phyloP scores from a whole-genome alignment of 2,797 vertebrate genomes.

The Leptoclinus maculatus region DNA sequence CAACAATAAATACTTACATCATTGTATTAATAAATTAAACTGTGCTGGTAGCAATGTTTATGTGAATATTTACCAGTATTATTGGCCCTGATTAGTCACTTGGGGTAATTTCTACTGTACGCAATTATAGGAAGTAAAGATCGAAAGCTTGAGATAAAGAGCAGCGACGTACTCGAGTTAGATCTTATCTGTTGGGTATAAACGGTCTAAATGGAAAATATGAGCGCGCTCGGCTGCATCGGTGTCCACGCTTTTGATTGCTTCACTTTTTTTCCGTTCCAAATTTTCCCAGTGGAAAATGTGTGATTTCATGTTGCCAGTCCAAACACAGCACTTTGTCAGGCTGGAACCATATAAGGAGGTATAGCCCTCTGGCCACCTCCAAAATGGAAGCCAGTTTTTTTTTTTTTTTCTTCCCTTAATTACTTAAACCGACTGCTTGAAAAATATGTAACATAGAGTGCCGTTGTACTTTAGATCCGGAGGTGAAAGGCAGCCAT shows the following conservation, averaged over 20 bases:
- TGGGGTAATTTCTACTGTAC: constrained; percentile 5
- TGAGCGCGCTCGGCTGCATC: not conserved
- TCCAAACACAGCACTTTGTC: constrained; percentile 19
- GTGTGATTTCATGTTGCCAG: constrained; percentile 29
- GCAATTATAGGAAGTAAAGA: constrained; percentile 14
- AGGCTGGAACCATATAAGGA: constrained; percentile 3
- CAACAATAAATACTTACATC: constrained; percentile 21
- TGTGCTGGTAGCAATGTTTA: not conserved
- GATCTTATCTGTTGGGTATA: constrained; percentile 2
- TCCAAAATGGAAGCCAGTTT: constrained; percentile 6
- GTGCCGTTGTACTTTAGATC: constrained; percentile 40
- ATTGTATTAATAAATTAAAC: constrained; percentile 1
- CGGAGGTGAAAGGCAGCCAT: constrained; percentile 47
- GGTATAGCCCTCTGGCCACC: not conserved
- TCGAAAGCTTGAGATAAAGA: constrained; percentile 11
- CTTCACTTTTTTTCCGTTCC: not conserved
- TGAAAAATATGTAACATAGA: constrained; percentile 37
- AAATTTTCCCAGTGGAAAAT: constrained; percentile 15
- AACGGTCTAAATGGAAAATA: constrained; percentile 18
- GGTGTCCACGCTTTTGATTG: not conserved
- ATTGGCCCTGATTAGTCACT: constrained; percentile 21
- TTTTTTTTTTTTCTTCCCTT: constrained; percentile 3
- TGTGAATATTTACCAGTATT: not conserved
- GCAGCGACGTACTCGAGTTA: not conserved
- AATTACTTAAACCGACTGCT: constrained; percentile 45